Percentiles rank a stretch among this genome's conserved stretches.
These are phyloP conservation scores for Clamator glandarius DNA, from an alignment of 2,797 vertebrate species.

Conservation along the genomic window DNA sequence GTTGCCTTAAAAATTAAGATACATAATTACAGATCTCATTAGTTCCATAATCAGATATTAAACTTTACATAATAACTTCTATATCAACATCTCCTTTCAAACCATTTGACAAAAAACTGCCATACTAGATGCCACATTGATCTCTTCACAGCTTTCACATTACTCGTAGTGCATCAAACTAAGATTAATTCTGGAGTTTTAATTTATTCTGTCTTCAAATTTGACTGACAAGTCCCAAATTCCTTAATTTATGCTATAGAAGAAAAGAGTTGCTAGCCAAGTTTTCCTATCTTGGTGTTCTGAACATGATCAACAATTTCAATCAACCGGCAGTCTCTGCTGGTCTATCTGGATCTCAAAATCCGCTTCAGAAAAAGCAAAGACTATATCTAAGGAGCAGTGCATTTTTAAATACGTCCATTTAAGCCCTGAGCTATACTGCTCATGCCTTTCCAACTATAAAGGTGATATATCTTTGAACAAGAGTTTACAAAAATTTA, in stretches of 20 bases:
- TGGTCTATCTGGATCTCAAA: neutral
- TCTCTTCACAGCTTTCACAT: neutral
- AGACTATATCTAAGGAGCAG: neutral
- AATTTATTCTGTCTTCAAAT: neutral
- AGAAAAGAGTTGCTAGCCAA: neutral
- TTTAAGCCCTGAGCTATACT: neutral
- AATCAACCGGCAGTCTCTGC: neutral
- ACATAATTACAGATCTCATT: neutral
- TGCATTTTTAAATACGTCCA: neutral
- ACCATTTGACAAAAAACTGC: neutral
- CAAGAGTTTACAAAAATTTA: neutral
- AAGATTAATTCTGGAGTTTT: neutral
- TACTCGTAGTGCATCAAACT: neutral
- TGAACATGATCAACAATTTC: neutral
- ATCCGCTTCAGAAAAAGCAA: neutral
- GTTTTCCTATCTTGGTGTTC: neutral
- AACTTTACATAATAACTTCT: neutral
- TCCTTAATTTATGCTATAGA: neutral
- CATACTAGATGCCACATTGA: neutral
- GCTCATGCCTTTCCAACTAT: neutral
- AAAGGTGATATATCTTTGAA: neutral
- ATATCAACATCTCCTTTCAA: neutral
- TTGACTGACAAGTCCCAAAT: neutral
- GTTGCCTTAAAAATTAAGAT: conserved; percentile 76
- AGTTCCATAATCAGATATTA: neutral